Base-by-base conservation (phyloP, 1,140 invertebrate species). In the Caerostris extrusa region DNA sequence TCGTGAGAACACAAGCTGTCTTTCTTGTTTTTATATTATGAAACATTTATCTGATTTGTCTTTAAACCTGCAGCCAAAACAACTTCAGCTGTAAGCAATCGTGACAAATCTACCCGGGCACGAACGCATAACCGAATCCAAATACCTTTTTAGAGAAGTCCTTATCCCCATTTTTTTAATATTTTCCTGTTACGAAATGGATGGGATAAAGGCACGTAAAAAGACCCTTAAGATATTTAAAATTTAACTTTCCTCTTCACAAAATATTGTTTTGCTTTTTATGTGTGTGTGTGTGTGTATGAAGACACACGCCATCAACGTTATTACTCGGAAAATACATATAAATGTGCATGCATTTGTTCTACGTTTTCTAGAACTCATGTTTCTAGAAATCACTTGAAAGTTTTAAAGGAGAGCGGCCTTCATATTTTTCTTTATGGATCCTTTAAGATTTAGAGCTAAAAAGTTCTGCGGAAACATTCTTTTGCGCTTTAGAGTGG, bases 201-300 rank as follows among this genome's bases (percentile, higher is more conserved):
- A 77, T 50, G 71, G 71, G 71, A 50, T 53, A 77, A 77, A 77
- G 53, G 71, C 71, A 77, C 71, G 71, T 12, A 77, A 50, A 77
- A 12, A 50, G 34, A 14, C 34, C 34, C 53, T 77, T 50, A 12
- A 50, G 71, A 50, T 19, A 77, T 77, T 53, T 50, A 64, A 50
- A 77, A 34, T 34, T 77, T 34, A 34, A 34, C 34, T 34, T 34
- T 34, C 34, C 34, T 34, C 34, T 0, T 34, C 34, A 34, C 34
- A 34, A 34, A 34, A 34, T 34, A 34, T 34, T 34, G 34, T 34
- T 34, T 34, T 34, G 34, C 0, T 34, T 34, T 34, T 34, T 34
- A n/a, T n/a, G n/a, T n/a, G 2, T 34, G 34, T 34, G 34, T 34
- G 34, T 34, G 34, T 34, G 34, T 34, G 34, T 34, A 34, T 34